These are phyloP conservation scores for Hylyphantes graminicola DNA, from an alignment of 1,140 invertebrate genomes.

Conservation along the genomic window DNA sequence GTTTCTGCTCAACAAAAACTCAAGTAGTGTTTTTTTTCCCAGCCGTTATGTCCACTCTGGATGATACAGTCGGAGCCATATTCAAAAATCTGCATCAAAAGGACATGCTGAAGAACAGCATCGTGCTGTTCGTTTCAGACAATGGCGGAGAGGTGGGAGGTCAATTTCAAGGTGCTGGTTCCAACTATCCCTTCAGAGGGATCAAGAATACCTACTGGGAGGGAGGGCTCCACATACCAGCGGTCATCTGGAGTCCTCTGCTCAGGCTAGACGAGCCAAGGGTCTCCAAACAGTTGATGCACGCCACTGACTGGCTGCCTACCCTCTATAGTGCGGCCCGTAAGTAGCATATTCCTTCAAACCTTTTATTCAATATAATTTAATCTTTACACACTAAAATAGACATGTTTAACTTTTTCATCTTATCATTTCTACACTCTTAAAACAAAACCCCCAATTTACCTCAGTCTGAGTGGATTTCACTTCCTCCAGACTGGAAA, in stretches of 20 bases:
- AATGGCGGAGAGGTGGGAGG: slow-evolving; percentile 77
- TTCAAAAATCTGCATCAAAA: slow-evolving; percentile 76
- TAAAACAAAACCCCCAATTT: too few relatives aligned
- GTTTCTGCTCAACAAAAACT: too few relatives aligned
- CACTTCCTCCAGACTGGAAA: too few relatives aligned
- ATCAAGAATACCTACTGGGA: slow-evolving; percentile 68
- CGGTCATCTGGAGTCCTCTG: slow-evolving; percentile 70
- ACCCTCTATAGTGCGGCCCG: slow-evolving; percentile 43
- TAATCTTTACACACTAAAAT: too few relatives aligned
- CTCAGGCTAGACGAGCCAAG: slow-evolving; percentile 67
- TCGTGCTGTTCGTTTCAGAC: slow-evolving; percentile 86
- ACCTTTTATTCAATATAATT: too few relatives aligned
- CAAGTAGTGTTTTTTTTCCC: background rate
- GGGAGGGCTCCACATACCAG: slow-evolving; percentile 67
- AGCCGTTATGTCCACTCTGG: slow-evolving; percentile 76
- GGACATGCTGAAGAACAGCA: slow-evolving; percentile 79
- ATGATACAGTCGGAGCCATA: slow-evolving; percentile 86
- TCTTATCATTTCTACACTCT: too few relatives aligned
- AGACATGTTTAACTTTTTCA: too few relatives aligned
- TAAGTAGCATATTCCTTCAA: background rate
- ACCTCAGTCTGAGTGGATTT: too few relatives aligned
- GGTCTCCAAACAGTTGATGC: slow-evolving; percentile 70
- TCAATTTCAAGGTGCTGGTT: slow-evolving; percentile 47
- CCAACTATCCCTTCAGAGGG: slow-evolving; percentile 67
- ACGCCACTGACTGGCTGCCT: slow-evolving; percentile 57